Conservation (phyloP, 2,113 vertebrate species). For the Daubentonia madagascariensis region DNA sequence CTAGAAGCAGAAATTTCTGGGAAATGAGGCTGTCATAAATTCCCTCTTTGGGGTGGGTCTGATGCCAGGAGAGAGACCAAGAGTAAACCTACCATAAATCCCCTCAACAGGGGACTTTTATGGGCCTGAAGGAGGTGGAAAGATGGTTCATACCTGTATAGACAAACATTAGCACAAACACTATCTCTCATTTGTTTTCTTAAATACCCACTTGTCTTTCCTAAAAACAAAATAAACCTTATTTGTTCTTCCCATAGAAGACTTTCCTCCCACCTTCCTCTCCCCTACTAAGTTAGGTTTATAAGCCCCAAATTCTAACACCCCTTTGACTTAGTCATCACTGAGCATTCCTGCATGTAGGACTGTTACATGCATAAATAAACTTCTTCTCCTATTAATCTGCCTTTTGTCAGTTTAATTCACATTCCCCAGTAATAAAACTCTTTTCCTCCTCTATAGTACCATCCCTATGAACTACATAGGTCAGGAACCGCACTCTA, state of each 20-base stretch:
- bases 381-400: neutral
- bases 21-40: neutral
- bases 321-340: neutral
- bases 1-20: neutral
- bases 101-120: neutral
- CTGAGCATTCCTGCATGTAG: neutral
- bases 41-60: neutral
- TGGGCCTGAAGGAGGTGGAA: neutral
- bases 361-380: neutral
- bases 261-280: neutral
- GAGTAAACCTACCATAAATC: neutral
- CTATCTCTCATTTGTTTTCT: neutral
- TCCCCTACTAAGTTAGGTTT: neutral
- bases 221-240: neutral
- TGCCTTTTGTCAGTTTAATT: neutral
- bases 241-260: neutral
- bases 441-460: neutral
- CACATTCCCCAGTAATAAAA: neutral
- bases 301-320: neutral
- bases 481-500: neutral
- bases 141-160: neutral
- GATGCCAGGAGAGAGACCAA: neutral
- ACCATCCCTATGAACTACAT: neutral
- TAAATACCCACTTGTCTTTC: neutral
- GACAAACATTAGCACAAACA: neutral